phyloP scores from a whole-genome alignment of 2,888 invertebrate species.

The Bombylius major region DNA sequence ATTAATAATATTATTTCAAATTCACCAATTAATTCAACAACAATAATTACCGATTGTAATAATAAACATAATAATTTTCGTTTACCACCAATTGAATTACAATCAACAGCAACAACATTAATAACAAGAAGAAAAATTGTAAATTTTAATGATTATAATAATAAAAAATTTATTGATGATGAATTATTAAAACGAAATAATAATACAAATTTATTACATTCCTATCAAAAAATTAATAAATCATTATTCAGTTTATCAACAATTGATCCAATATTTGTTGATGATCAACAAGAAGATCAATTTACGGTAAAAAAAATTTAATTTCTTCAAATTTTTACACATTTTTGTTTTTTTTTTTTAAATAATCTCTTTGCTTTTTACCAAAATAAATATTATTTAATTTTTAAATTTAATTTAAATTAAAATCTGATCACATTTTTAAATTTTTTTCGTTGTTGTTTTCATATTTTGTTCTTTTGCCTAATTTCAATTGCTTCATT shows the following conservation, averaged over 20 bases:
- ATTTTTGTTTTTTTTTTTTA: too few relatives aligned
- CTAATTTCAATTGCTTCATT: too few relatives aligned
- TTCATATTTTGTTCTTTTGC: too few relatives aligned
- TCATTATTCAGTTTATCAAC: conserved; percentile 19
- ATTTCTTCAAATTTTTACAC: too few relatives aligned
- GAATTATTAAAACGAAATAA: conserved; percentile 3
- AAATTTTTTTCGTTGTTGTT: too few relatives aligned
- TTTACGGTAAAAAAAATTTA: not conserved
- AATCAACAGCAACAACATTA: not conserved
- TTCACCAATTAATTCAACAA: not conserved
- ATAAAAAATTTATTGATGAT: not conserved
- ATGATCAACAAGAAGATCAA: conserved; percentile 5
- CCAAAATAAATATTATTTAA: too few relatives aligned
- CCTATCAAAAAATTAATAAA: conserved; percentile 19
- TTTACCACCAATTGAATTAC: conserved; percentile 17
- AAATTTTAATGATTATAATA: not conserved
- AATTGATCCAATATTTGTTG: conserved; percentile 17
- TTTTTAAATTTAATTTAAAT: too few relatives aligned
- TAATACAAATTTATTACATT: conserved; percentile 10
- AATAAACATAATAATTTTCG: conserved; percentile 23
- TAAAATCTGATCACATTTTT: too few relatives aligned
- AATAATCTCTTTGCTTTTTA: too few relatives aligned
- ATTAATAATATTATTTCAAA: conserved; percentile 6
- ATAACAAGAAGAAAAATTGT: too few relatives aligned
- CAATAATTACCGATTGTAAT: not conserved